phyloP scores from a whole-genome alignment of 2,797 vertebrate genomes.

The Pseudocheirus occidentalis region DNA sequence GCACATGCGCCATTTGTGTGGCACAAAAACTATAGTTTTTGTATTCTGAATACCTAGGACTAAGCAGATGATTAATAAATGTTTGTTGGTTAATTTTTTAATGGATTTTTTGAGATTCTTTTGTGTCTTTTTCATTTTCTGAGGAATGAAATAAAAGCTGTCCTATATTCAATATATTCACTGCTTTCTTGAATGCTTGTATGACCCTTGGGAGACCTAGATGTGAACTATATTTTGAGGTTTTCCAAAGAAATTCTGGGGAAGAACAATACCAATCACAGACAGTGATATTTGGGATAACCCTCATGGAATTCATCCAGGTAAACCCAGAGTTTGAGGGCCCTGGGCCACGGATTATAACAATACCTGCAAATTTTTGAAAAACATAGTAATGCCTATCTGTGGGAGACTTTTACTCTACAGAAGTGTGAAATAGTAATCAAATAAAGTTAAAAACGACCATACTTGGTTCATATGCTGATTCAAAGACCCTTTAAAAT shows the following conservation, averaged over 20 bases:
- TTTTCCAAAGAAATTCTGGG: background rate
- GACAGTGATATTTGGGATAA: background rate
- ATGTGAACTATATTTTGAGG: background rate
- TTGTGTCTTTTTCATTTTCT: background rate
- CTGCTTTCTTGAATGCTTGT: background rate
- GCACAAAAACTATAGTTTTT: background rate
- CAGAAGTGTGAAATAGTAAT: background rate
- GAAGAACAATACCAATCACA: background rate
- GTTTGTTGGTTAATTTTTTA: background rate
- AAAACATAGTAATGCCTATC: background rate
- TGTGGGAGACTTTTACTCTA: background rate
- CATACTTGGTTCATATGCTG: background rate
- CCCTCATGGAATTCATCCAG: background rate
- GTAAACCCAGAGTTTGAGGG: background rate
- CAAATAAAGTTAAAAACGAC: background rate
- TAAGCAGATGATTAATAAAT: background rate
- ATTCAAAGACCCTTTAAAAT: background rate
- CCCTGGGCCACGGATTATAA: background rate
- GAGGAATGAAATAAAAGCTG: background rate
- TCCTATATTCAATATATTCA: background rate
- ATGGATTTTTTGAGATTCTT: background rate
- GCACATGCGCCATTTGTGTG: accelerated
- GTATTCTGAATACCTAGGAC: background rate
- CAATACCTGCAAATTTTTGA: background rate
- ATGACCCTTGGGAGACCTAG: background rate